Percentiles rank a stretch among this genome's conserved stretches.
Conservation (phyloP, 1,140 invertebrate species). For the Mycetomoellerius zeteki region DNA sequence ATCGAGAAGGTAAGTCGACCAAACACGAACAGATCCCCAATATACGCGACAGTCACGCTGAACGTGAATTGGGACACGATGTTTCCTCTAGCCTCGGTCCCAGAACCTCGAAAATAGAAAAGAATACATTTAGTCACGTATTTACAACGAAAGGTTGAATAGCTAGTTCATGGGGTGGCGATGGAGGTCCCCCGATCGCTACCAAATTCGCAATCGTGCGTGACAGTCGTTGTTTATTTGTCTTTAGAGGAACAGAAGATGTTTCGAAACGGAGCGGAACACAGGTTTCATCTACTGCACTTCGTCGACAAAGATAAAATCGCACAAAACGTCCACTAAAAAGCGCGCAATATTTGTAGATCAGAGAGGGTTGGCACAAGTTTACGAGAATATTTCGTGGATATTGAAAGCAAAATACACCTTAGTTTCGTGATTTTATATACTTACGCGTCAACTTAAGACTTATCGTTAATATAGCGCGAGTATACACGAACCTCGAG, state of each 20-base stretch:
- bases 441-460: background rate
- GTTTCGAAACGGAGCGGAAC: background rate
- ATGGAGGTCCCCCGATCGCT: background rate
- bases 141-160: conserved; percentile 31
- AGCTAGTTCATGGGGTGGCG: conserved; percentile 1
- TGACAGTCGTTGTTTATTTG: conserved; percentile 64
- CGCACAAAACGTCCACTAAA: conserved; percentile 44
- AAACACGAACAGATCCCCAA: conserved; percentile 64
- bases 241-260: background rate
- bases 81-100: conserved; percentile 28
- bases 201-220: conserved; percentile 64
- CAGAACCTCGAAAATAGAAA: conserved; percentile 28
- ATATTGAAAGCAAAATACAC: conserved; percentile 34
- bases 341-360: conserved; percentile 25
- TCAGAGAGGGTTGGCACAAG: background rate
- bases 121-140: conserved; percentile 68
- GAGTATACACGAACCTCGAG: background rate
- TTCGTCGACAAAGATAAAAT: conserved; percentile 49
- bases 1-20: conserved; percentile 51
- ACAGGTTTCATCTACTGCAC: background rate
- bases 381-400: conserved; percentile 14
- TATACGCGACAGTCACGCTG: conserved; percentile 51
- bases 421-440: conserved; percentile 26
- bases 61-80: conserved; percentile 66
- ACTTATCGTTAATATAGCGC: background rate